Evolutionary conservation across 2,888 invertebrate species (phyloP), one percentile per base, ranked within the genome.

Genomic region (Hipparchia semele): DNA sequence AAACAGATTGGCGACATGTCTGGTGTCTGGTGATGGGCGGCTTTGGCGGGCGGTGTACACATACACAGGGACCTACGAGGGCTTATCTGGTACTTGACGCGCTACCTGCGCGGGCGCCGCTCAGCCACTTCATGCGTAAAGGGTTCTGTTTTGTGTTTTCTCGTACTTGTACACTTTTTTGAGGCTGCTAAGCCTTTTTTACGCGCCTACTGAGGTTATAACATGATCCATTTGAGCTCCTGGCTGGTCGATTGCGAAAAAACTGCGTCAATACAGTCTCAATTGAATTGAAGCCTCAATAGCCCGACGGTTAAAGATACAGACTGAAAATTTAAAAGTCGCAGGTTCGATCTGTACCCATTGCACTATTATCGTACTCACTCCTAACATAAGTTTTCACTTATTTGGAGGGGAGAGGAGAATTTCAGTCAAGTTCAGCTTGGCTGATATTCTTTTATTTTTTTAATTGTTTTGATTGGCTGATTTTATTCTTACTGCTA

Each of bases 81-180:
- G 78, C 79, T 89, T 87, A 87, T 89, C 86, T 84, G 80, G 82
- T 84, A 84, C 61, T 72, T 70, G 79, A 85, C 81, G 76, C 74
- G 87, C 87, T 90, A 90, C 89, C 87, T 87, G 90, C 86, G 80
- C 82, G 84, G 82, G 82, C 87, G 82, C 84, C 84, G 80, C 80
- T 75, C 70, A 72, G 77, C 84, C 86, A 87, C 88, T 89, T 84
- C 83, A 87, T 79, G 80, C 83, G 79, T 77, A 87, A 86, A 86
- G 87, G 89, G 89, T 87, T 83, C 80, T 82, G 80, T 77, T 79
- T 78, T 77, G 77, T 79, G 85, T 87, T 83, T 75, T 75, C 71
- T 51, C 12, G 33, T 65, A 73, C 76, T 73, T 60, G 74, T 72
- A 84, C 76, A 77, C 70, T 75, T 76, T 78, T 79, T 77, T 73